Evolutionary conservation across 2,113 vertebrate genomes (phyloP), one percentile per base, ranked within the genome.

Genomic region (Scolopax mira): DNA sequence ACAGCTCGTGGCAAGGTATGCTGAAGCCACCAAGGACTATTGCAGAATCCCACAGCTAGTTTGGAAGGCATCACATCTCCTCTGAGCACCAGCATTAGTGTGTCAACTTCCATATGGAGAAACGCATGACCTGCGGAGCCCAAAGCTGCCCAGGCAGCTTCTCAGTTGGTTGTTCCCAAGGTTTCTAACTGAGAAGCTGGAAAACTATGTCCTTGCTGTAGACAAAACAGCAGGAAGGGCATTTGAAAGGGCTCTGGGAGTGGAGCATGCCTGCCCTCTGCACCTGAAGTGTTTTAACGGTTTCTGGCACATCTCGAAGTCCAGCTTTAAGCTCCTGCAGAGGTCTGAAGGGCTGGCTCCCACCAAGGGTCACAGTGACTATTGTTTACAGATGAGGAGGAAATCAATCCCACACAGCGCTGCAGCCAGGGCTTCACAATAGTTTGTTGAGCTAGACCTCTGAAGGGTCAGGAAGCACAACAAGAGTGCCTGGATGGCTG

Each of bases 371-470:
- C 54, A 70, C 41, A 64, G 72, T 8, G 18, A 28, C 65, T 57
- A 65, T 21, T 81, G 61, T 79, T 95, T 89, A 79, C 86, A 96
- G 89, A 90, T 28, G 69, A 78, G 17, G 35, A 95, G 83, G 86
- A 95, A 93, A 84, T 81, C 61, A 89, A 79, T 62, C 74, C 71
- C 80, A 73, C 64, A 70, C 23, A 18, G 11, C 1, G 1, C n/a
- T 18, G 65, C 88, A 90, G 88, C 60, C 37, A 22, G 11, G 14
- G 12, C 30, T 46, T 42, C 49, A 86, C 55, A 44, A 25, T 4
- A 55, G 37, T 13, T 64, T n/a, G 35, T 2, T 37, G n/a, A 80
- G 46, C 23, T 41, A 31, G 51, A 86, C 7, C 44, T 80, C 60
- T 66, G 46, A 46, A 78, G 35, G 27, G 18, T 46, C 60, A 81